Evolutionary conservation across 2,113 vertebrate genomes (phyloP).

Genomic region (Mohoua ochrocephala): DNA sequence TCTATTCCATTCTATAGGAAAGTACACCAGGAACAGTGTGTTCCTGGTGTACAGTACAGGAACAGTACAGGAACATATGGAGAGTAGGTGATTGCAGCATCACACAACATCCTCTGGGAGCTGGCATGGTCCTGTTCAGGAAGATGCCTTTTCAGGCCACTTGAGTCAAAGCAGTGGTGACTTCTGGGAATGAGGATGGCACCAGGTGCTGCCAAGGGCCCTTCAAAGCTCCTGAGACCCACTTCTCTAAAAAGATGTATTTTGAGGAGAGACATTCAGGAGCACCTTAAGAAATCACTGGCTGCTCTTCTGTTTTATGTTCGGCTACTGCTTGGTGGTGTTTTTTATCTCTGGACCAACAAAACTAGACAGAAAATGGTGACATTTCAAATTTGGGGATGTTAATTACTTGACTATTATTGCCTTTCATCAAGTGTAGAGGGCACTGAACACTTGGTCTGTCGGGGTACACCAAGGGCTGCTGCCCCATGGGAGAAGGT

Average conservation of each 20-base stretch:
- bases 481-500: not conserved
- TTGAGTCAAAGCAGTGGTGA: not conserved
- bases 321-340: not conserved
- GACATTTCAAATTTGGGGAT: not conserved
- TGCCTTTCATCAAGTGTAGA: not conserved
- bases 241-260: not conserved
- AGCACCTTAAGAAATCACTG: not conserved
- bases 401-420: not conserved
- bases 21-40: too few species aligned
- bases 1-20: not conserved
- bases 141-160: not conserved
- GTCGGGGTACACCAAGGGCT: not conserved
- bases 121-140: fast-evolving
- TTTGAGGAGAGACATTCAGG: not conserved
- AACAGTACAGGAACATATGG: not conserved
- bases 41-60: too few species aligned
- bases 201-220: not conserved
- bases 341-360: not conserved
- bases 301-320: not conserved
- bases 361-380: not conserved
- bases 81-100: not conserved
- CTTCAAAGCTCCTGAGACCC: not conserved
- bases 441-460: not conserved
- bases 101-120: not conserved
- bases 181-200: not conserved